Evolutionary conservation across 2,113 vertebrate genomes (phyloP), one percentile per base, ranked within the genome.

Genomic region (Callipepla squamata): DNA sequence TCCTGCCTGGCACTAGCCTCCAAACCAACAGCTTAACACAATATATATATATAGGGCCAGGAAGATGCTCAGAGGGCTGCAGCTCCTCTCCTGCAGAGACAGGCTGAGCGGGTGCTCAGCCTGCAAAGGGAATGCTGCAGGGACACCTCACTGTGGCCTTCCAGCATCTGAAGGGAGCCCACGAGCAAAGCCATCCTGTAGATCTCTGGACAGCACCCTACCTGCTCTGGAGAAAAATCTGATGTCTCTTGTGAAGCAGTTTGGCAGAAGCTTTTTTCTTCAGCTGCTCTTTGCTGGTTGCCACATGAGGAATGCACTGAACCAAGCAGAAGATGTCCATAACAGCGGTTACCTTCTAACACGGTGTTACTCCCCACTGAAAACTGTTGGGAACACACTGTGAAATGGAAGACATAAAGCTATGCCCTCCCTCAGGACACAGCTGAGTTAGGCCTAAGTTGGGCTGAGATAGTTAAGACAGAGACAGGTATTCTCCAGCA

Each of bases 291-390:
- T 0, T 57, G 23, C 38, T 75, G 28, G 23, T 63, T 70, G 89
- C 57, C 7, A 2, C 34, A 2, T 3, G 28, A 38, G 22, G 20
- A 53, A 22, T 34, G 30, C 45, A 80, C 62, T 81, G 77, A 57
- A 48, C 40, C 21, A 9, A 69, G 65, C 40, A 51, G 63, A 69
- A 78, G 47, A 48, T 66, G 50, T 15, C 11, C 0, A 0, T 74
- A 21, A 4, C 36, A 69, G 23, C 51, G 30, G 0, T 13, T 66
- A 25, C 47, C 36, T 80, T 61, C 76, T 32, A 4, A 6, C 11
- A 32, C 4, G 50, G n/a, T 2, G 0, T 67, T 40, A 4, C 3
- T 76, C n/a, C 38, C n/a, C 26, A 2, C 13, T 68, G 21, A 23
- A 40, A n/a, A 23, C 28, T 19, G 23, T 21, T 40, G 57, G 42